Evolutionary conservation across 2,888 invertebrate species (phyloP).

Genomic region (Ashinkailepas kermadecensis): DNA sequence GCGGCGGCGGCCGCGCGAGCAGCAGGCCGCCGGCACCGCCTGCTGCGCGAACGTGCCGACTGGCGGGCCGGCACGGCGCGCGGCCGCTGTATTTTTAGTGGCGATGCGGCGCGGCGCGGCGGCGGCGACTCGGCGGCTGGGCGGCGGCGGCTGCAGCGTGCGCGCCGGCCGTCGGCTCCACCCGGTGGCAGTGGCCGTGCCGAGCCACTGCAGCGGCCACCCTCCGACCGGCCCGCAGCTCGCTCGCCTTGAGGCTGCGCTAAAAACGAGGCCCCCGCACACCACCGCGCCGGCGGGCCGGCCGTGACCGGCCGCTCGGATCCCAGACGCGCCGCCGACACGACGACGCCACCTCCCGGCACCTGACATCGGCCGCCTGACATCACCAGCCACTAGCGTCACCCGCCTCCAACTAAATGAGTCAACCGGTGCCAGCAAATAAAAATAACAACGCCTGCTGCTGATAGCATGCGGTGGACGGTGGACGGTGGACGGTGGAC

Average conservation of each 20-base stretch:
- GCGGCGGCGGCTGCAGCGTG: background rate
- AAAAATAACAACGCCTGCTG: background rate
- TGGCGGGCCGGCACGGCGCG: background rate
- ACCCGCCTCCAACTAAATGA: background rate
- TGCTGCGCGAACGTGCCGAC: background rate
- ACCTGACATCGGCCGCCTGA: no score
- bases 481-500: no score
- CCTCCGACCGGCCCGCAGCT: background rate
- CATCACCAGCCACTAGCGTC: background rate
- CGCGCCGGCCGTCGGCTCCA: background rate
- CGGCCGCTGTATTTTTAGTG: background rate
- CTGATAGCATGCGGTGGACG: no score
- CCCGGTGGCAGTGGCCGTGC: no score
- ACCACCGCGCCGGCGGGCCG: background rate
- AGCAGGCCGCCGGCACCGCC: background rate
- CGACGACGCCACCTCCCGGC: no score
- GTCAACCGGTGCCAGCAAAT: background rate
- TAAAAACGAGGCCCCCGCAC: background rate
- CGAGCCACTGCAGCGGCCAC: background rate
- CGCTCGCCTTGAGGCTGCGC: constrained; percentile 13
- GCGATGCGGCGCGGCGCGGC: background rate
- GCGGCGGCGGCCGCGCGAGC: background rate
- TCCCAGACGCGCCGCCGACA: no score
- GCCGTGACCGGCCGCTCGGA: no score
- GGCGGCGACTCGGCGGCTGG: background rate